Evolutionary conservation across 1,140 invertebrate genomes (phyloP).

Genomic region (Brachionus sp.): DNA sequence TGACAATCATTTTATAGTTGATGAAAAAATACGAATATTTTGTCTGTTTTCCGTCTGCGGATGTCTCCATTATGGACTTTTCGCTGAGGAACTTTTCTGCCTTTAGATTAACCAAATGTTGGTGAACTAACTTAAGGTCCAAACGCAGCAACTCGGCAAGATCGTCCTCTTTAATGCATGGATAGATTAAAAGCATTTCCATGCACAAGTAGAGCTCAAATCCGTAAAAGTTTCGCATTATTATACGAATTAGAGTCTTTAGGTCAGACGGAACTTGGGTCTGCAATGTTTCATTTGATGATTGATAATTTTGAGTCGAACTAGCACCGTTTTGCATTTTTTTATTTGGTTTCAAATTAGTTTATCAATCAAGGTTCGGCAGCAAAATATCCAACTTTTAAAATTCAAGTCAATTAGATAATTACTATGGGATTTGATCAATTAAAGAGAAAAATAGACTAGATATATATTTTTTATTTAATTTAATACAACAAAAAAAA

Average conservation of each 20-base stretch:
- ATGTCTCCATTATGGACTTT: slow-evolving; percentile 30
- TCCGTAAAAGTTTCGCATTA: slow-evolving; percentile 34
- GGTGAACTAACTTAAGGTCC: slow-evolving; percentile 11
- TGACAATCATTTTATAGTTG: slow-evolving; percentile 41
- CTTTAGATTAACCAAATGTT: slow-evolving; percentile 28
- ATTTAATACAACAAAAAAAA: not conserved
- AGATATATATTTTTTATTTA: not conserved
- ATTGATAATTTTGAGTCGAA: not conserved
- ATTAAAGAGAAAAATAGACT: not conserved
- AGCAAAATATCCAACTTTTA: not conserved
- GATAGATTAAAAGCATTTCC: slow-evolving; percentile 37
- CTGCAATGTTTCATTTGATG: not conserved
- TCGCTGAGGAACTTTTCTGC: slow-evolving; percentile 23
- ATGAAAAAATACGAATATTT: slow-evolving; percentile 27
- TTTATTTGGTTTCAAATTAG: not conserved
- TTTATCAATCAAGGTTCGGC: not conserved
- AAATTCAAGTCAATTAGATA: slow-evolving; percentile 9
- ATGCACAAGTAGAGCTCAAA: slow-evolving; percentile 37
- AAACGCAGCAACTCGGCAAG: slow-evolving; percentile 34
- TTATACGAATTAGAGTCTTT: not conserved
- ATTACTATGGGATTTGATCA: not conserved
- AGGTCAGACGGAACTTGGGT: slow-evolving; percentile 14
- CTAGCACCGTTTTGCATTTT: slow-evolving; percentile 36
- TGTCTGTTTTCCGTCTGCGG: slow-evolving; percentile 5
- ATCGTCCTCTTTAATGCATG: slow-evolving; percentile 40